Conservation (phyloP, 1,140 invertebrate species). For the Eupeodes corollae region DNA sequence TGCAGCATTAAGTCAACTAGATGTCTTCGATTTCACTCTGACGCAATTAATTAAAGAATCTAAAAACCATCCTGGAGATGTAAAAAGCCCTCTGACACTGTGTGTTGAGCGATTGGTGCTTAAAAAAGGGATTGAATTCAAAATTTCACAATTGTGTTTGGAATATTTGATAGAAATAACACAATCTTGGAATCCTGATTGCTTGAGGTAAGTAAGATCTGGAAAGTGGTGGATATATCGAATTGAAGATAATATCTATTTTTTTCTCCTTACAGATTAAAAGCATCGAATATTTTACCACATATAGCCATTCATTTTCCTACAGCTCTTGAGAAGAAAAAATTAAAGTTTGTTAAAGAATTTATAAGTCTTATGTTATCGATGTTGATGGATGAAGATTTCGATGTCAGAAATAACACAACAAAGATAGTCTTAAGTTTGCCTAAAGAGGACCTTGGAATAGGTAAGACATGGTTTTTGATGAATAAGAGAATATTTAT, state of each 20-base stretch:
- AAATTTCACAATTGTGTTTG: slow-evolving; percentile 5
- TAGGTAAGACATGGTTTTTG: background rate
- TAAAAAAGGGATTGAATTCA: slow-evolving; percentile 4
- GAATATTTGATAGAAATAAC: slow-evolving; percentile 10
- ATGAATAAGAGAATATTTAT: background rate
- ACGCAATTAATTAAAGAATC: slow-evolving; percentile 6
- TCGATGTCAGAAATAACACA: slow-evolving; percentile 18
- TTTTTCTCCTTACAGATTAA: slow-evolving; percentile 9
- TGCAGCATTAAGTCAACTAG: slow-evolving; percentile 9
- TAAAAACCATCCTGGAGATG: slow-evolving; percentile 4
- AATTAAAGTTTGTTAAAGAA: slow-evolving; percentile 9
- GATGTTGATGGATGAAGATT: slow-evolving; percentile 27
- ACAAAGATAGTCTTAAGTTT: slow-evolving; percentile 12
- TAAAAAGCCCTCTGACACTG: slow-evolving; percentile 7
- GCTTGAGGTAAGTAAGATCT: slow-evolving; percentile 7
- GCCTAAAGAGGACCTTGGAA: slow-evolving; percentile 1
- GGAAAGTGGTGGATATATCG: background rate
- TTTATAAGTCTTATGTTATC: slow-evolving; percentile 16
- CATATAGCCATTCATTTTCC: slow-evolving; percentile 6
- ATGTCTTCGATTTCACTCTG: slow-evolving; percentile 6
- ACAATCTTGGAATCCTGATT: slow-evolving; percentile 8
- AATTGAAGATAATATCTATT: background rate
- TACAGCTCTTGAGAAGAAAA: slow-evolving; percentile 6
- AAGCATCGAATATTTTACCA: slow-evolving; percentile 5
- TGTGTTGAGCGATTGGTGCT: slow-evolving; percentile 7